phyloP scores from a whole-genome alignment of 2,888 invertebrate genomes.

The Dynastes tityus region DNA sequence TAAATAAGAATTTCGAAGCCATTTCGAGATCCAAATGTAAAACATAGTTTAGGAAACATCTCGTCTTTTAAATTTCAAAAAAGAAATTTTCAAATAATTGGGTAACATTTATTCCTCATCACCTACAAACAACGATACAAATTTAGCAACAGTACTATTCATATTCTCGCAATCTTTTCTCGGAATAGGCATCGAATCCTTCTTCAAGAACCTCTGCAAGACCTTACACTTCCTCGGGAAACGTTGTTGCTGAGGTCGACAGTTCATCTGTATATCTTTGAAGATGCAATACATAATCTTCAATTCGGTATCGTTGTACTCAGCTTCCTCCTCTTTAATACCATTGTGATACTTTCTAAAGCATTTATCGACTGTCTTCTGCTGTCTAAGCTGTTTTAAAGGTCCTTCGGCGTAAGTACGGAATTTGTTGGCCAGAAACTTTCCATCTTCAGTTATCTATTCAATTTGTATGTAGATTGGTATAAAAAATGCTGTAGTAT shows the following conservation, averaged over 20 bases:
- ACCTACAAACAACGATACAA: not conserved
- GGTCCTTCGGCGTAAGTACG: not conserved
- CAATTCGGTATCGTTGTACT: constrained; percentile 22
- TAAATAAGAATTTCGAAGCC: no score
- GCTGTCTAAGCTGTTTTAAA: not conserved
- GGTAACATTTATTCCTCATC: not conserved
- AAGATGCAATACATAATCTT: constrained; percentile 30
- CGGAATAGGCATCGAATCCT: constrained; percentile 2
- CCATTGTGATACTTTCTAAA: not conserved
- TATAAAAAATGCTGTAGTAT: not conserved
- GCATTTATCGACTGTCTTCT: not conserved
- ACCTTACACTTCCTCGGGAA: constrained; percentile 17
- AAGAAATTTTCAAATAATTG: not conserved
- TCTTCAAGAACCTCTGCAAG: constrained; percentile 18
- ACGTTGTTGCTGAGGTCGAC: not conserved
- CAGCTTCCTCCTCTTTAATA: not conserved
- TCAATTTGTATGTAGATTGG: no score
- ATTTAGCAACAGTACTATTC: not conserved
- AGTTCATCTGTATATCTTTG: constrained; percentile 23
- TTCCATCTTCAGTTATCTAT: constrained; percentile 25
- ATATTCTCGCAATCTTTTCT: not conserved
- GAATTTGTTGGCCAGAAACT: constrained; percentile 12
- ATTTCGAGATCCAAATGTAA: no score
- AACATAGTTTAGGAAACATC: no score
- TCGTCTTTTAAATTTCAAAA: not conserved